Conservation (phyloP, 2,888 invertebrate genomes). For the Glyphotaelius pellucidus region DNA sequence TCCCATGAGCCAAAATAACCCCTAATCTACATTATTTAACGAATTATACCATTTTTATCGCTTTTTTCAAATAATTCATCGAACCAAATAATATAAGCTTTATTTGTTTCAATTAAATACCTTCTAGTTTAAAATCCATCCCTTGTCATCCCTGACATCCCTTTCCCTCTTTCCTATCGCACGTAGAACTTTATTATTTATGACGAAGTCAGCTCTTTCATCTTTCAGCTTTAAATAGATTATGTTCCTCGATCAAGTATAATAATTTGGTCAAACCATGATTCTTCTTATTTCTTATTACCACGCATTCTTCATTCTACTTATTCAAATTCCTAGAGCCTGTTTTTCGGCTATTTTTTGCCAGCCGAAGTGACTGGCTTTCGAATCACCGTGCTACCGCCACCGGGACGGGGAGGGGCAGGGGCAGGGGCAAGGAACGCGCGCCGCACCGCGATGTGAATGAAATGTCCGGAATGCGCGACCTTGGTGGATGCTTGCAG, state of each 20-base stretch:
- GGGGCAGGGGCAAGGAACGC: neutral
- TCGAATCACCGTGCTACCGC: neutral
- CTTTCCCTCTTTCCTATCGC: neutral
- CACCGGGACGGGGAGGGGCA: no score
- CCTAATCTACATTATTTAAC: no score
- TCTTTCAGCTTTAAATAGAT: neutral
- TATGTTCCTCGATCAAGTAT: neutral
- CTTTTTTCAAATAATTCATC: no score
- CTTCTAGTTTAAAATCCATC: no score
- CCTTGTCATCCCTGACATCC: no score
- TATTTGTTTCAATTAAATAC: no score
- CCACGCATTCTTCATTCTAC: neutral
- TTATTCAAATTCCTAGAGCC: constrained; percentile 2
- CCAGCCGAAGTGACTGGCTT: neutral
- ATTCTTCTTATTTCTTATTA: neutral
- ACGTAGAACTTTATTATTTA: neutral
- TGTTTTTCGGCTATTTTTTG: constrained; percentile 2
- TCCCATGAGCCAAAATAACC: no score
- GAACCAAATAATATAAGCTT: no score
- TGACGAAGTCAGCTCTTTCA: no score
- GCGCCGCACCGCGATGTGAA: constrained; percentile 63
- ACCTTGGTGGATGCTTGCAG: constrained; percentile 62
- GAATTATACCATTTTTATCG: no score
- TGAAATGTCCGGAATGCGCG: constrained; percentile 66
- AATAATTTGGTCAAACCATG: neutral